Base-by-base conservation (phyloP, 2,113 vertebrate species). In the Vulpes lagopus region DNA sequence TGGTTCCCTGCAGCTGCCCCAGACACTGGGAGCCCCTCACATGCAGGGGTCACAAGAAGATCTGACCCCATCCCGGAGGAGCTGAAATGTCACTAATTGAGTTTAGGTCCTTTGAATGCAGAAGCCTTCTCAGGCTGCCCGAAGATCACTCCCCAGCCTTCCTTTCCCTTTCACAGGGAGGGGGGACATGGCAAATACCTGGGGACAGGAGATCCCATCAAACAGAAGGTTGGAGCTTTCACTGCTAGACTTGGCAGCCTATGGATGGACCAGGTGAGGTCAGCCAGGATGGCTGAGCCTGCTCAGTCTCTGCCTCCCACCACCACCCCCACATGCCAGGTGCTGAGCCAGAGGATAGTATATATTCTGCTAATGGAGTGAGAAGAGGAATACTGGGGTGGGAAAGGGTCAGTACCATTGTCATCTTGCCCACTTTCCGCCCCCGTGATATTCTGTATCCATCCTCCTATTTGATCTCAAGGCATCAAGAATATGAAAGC, bases 271-370 rank as follows among this genome's bases (percentile, higher is more conserved):
- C 8, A 19, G 73, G 35, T 11, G 32, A 69, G 32, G 4, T 53
- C 14, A 3, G 11, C 64, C 5, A 53, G 35, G 8, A 53, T n/a
- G 3, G 2, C 53, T 2, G 59, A 10, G 17, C 30, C 30, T 14
- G 1, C 74, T 19, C 19, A 38, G 69, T 49, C 76, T 20, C 8
- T 10, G n/a, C 32, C 22, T 11, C 25, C 1, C 0, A 1, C 25
- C 16, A 20, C 11, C 3, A 0, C 60, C 19, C 23, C 69, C 11
- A 1, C 27, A 0, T 32, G 25, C n/a, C 11, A 15, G 43, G 27
- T 43, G 78, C 25, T 1, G 4, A 43, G 16, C 32, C 8, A 5
- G 4, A 25, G 9, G 15, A 64, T 11, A 15, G 25, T 30, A 19
- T 11, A 32, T 17, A 87, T 92, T 85, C 74, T 65, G 93, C 43